These are phyloP conservation scores for Malthinus seriepunctatus DNA, from an alignment of 2,888 invertebrate species.

Conservation along the genomic window DNA sequence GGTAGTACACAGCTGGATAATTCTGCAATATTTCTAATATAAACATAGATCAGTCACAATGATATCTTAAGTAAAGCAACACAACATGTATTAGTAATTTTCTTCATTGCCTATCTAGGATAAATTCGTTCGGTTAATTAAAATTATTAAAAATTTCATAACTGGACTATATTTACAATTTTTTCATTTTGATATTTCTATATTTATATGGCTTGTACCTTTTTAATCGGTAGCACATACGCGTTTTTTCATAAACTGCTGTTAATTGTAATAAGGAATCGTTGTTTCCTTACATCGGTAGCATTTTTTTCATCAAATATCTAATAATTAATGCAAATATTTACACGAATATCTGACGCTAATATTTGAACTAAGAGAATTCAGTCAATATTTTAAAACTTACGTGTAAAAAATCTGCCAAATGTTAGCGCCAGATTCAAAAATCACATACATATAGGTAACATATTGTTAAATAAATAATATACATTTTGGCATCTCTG, in stretches of 20 bases:
- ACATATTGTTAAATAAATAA: slow-evolving; percentile 57
- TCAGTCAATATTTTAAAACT: slow-evolving; percentile 47
- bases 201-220: slow-evolving; percentile 20
- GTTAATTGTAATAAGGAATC: neutral
- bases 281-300: slow-evolving; percentile 21
- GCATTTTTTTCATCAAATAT: slow-evolving; percentile 16
- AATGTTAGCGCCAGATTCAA: slow-evolving; percentile 40
- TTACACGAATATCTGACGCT: slow-evolving; percentile 41
- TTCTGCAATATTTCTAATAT: slow-evolving; percentile 37
- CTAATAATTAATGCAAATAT: slow-evolving; percentile 42
- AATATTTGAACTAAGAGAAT: slow-evolving; percentile 39
- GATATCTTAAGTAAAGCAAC: slow-evolving; percentile 55
- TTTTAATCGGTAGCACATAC: neutral
- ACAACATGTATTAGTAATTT: slow-evolving; percentile 53
- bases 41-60: slow-evolving; percentile 54
- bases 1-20: slow-evolving; percentile 53
- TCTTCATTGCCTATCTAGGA: slow-evolving; percentile 52
- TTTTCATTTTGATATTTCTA: slow-evolving; percentile 40
- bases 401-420: slow-evolving; percentile 29
- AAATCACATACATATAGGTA: slow-evolving; percentile 56
- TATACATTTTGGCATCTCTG: slow-evolving; percentile 63
- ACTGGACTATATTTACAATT: slow-evolving; percentile 58
- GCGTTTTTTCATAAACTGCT: neutral
- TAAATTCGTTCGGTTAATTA: slow-evolving; percentile 57
- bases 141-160: slow-evolving; percentile 57